phyloP scores from a whole-genome alignment of 2,113 vertebrate genomes.

The Pipra filicauda region DNA sequence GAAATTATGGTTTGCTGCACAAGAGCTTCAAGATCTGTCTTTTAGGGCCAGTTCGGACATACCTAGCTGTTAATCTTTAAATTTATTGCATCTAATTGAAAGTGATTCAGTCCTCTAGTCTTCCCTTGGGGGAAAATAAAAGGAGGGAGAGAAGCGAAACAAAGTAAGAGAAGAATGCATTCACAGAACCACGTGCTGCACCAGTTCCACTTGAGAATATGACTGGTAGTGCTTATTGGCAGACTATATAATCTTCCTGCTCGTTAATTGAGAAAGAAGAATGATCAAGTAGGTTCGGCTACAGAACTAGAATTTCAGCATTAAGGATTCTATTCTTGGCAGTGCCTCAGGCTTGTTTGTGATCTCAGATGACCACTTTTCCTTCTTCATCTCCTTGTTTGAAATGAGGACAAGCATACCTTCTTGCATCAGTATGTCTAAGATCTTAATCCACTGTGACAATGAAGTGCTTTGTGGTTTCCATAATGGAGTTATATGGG shows the following conservation, averaged over 20 bases:
- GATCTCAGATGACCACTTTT: slow-evolving; percentile 30
- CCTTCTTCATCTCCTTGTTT: neutral
- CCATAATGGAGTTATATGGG: neutral
- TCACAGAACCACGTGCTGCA: neutral
- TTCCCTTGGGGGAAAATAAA: neutral
- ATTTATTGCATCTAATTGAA: neutral
- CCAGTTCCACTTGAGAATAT: neutral
- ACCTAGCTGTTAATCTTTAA: neutral
- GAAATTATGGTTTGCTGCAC: neutral
- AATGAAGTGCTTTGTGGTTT: neutral
- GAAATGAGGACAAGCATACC: slow-evolving; percentile 31
- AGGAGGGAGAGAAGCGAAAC: neutral
- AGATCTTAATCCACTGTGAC: neutral
- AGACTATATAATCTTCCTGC: neutral
- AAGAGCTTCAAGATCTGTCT: neutral
- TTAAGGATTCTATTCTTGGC: slow-evolving; percentile 26
- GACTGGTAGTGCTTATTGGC: neutral
- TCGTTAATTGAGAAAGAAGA: neutral
- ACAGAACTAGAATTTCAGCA: slow-evolving; percentile 31
- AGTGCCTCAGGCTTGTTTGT: neutral
- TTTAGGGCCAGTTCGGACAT: neutral
- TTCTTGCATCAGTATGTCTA: neutral
- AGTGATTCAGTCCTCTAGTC: neutral
- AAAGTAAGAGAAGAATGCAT: neutral
- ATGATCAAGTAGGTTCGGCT: neutral